These are phyloP conservation scores for Cynopterus brachyotis DNA, from an alignment of 2,113 vertebrate genomes.

Conservation along the genomic window DNA sequence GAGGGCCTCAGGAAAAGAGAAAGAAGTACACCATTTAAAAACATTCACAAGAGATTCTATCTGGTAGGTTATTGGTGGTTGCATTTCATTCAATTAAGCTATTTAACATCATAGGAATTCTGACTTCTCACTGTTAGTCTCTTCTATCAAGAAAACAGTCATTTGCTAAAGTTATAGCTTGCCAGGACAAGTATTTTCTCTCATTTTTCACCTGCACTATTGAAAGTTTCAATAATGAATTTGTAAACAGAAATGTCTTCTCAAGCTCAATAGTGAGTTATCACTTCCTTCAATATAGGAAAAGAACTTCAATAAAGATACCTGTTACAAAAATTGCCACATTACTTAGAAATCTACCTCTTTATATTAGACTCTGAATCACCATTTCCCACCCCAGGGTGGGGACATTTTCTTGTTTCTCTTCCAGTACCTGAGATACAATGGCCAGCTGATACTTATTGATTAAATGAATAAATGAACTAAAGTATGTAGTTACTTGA, in stretches of 20 bases:
- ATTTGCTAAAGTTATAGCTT: slow-evolving; percentile 25
- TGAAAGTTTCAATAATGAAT: slow-evolving; percentile 43
- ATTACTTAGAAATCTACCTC: neutral
- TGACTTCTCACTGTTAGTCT: neutral
- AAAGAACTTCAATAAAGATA: neutral
- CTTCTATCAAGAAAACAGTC: neutral
- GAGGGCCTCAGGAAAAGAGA: neutral
- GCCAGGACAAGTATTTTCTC: neutral
- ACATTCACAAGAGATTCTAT: neutral
- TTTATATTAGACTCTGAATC: neutral
- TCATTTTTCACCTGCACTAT: slow-evolving; percentile 4
- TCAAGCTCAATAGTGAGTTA: slow-evolving; percentile 27
- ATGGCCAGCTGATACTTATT: neutral
- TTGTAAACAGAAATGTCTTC: slow-evolving; percentile 56
- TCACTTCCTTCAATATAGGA: neutral
- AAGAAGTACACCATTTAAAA: neutral
- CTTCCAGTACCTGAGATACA: neutral
- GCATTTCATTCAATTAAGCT: slow-evolving; percentile 17
- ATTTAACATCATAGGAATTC: slow-evolving; percentile 39
- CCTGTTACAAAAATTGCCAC: neutral
- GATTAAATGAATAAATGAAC: neutral
- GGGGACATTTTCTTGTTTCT: neutral
- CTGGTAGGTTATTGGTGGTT: neutral
- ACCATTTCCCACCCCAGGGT: neutral
- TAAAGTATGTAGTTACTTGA: neutral